Conservation (phyloP, 2,797 vertebrate genomes). For the Carduelis carduelis region DNA sequence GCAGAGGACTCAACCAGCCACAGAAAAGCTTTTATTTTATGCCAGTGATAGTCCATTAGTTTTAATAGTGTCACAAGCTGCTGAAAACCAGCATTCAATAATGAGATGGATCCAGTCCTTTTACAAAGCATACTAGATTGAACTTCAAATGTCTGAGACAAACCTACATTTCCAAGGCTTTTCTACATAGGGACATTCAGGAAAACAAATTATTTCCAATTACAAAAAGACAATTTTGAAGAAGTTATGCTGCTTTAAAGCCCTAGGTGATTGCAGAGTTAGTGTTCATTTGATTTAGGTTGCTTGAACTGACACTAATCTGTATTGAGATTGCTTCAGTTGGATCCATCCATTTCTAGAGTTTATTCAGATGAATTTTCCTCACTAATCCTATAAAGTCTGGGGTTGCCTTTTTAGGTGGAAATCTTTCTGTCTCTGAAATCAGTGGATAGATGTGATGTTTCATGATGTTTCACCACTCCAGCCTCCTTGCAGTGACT, state of each 20-base stretch:
- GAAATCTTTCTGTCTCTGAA: background rate
- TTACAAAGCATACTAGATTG: background rate
- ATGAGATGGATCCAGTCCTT: background rate
- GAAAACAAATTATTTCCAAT: background rate
- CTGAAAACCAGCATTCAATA: background rate
- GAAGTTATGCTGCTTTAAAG: background rate
- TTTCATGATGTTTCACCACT: background rate
- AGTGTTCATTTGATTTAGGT: background rate
- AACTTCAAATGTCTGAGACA: background rate
- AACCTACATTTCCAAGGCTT: background rate
- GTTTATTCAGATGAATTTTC: background rate
- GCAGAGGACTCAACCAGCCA: background rate
- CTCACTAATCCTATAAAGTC: background rate
- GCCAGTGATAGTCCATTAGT: background rate
- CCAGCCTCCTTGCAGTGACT: background rate
- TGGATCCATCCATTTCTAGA: background rate
- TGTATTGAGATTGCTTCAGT: background rate
- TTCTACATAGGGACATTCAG: background rate
- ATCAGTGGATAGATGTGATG: background rate
- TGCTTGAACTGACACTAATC: background rate
- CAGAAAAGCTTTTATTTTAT: slow-evolving; percentile 28
- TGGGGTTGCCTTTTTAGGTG: background rate
- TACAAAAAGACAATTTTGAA: background rate
- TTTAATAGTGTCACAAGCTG: background rate
- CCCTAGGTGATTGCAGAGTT: background rate